phyloP scores from a whole-genome alignment of 2,113 vertebrate species.

The Romanogobio albipinnatus region DNA sequence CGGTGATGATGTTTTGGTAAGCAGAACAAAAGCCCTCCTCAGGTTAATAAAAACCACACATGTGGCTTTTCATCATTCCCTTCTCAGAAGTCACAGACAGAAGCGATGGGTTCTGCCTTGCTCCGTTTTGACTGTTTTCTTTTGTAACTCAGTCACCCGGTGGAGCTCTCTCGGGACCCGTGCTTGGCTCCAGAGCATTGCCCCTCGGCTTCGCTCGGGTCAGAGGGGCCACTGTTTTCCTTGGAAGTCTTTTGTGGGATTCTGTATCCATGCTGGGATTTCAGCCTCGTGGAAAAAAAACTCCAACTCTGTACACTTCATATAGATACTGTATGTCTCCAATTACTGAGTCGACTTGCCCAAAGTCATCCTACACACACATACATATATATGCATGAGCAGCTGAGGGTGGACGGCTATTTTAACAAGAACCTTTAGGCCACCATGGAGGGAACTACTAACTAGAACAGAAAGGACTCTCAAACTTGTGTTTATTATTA shows the following conservation, averaged over 20 bases:
- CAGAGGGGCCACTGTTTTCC: constrained; percentile 54
- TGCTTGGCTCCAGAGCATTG: constrained; percentile 14
- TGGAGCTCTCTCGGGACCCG: constrained; percentile 34
- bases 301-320: not conserved
- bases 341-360: constrained; percentile 10
- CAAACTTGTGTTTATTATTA: constrained; percentile 47
- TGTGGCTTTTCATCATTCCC: not conserved
- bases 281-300: constrained; percentile 33
- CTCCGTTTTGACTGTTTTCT: constrained; percentile 27
- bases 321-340: constrained; percentile 36
- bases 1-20: not conserved
- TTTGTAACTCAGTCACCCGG: constrained; percentile 41
- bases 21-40: constrained; percentile 7
- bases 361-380: not conserved
- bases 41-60: constrained; percentile 42
- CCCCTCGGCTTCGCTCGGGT: constrained; percentile 23
- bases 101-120: constrained; percentile 1
- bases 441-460: constrained; percentile 6
- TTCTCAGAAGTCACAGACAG: constrained; percentile 24
- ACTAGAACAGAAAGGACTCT: constrained; percentile 23
- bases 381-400: not conserved
- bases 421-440: constrained; percentile 53
- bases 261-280: constrained; percentile 34
- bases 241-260: constrained; percentile 55
- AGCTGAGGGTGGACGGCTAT: constrained; percentile 27